A percentile compares a stretch with the other conserved stretches of the same genome.
These are phyloP conservation scores for Panonychus citri DNA, from an alignment of 1,140 invertebrate genomes.

Conservation along the genomic window DNA sequence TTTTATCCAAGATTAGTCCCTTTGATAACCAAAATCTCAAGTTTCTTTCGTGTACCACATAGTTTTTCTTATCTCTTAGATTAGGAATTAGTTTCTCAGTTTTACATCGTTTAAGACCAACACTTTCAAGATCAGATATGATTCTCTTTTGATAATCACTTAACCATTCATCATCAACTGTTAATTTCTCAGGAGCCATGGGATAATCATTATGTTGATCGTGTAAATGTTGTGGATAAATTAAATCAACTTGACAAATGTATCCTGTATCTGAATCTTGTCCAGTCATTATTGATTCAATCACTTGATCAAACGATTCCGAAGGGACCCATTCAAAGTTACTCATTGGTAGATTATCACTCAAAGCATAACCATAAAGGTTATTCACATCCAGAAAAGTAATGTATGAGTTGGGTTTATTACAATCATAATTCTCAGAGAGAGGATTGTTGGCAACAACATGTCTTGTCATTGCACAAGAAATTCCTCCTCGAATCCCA, in stretches of 20 bases:
- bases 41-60: slow-evolving; percentile 27
- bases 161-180: background rate
- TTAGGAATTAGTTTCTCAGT: slow-evolving; percentile 5
- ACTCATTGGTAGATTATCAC: background rate
- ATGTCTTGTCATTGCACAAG: background rate
- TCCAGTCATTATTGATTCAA: background rate
- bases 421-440: background rate
- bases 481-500: background rate
- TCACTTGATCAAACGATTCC: background rate
- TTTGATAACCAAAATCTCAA: slow-evolving; percentile 25
- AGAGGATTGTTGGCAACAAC: background rate
- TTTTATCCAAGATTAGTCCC: slow-evolving; percentile 25
- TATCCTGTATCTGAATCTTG: background rate
- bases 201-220: background rate
- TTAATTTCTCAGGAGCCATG: background rate
- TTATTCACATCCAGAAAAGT: background rate
- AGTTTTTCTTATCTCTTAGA: slow-evolving; percentile 18
- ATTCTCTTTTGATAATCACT: background rate
- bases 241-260: background rate
- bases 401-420: background rate
- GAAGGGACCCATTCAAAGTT: background rate
- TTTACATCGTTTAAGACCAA: background rate
- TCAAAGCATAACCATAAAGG: background rate
- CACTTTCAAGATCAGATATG: background rate
- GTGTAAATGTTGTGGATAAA: background rate